phyloP scores from a whole-genome alignment of 2,797 vertebrate genomes.

The Alcedo quadribrachys region DNA sequence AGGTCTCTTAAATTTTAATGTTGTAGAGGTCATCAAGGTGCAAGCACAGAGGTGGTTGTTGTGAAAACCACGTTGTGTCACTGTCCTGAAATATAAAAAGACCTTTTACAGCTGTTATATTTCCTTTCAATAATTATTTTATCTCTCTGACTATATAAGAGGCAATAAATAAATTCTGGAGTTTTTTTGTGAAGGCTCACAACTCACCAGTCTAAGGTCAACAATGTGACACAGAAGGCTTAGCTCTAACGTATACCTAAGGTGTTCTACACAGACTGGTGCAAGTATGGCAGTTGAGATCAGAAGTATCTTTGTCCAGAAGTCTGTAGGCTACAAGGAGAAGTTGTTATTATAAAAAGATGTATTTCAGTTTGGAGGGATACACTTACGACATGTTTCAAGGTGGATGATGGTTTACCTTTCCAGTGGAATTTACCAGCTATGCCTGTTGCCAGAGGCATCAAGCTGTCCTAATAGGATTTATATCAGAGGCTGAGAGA shows the following conservation, averaged over 20 bases:
- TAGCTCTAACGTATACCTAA: not conserved
- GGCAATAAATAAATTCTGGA: not conserved
- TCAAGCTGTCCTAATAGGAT: not conserved
- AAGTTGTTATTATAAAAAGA: not conserved
- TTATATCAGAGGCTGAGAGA: not conserved
- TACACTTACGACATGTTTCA: not conserved
- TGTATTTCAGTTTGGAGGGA: not conserved
- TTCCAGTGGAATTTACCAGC: not conserved
- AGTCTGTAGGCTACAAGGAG: not conserved
- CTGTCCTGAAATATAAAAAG: not conserved
- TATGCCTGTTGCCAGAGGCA: not conserved
- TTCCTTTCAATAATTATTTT: not conserved
- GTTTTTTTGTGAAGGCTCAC: not conserved
- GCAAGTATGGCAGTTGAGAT: not conserved
- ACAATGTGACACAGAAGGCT: not conserved
- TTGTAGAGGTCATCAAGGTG: not conserved
- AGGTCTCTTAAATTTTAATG: slow-evolving; percentile 50
- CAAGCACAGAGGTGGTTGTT: not conserved
- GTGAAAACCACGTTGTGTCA: not conserved
- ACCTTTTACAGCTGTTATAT: not conserved
- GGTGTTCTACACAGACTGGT: not conserved
- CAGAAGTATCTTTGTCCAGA: not conserved
- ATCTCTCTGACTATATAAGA: not conserved
- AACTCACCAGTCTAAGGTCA: not conserved
- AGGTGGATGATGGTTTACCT: not conserved